phyloP scores from a whole-genome alignment of 2,888 invertebrate species.

The Polia nebulosa region DNA sequence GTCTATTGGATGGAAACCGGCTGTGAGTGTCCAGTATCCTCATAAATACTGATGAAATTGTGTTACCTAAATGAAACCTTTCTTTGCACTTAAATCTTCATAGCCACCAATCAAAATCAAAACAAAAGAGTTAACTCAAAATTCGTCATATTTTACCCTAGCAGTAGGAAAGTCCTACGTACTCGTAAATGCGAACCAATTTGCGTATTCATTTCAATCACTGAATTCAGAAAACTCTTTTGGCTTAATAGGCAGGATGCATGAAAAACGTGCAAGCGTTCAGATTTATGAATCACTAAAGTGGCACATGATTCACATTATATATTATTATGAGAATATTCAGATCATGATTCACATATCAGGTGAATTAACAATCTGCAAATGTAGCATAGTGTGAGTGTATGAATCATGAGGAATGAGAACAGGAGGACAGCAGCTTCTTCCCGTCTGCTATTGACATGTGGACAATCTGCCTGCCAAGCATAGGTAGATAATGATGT shows the following conservation, averaged over 20 bases:
- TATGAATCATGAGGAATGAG: too few relatives aligned
- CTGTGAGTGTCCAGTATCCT: not conserved
- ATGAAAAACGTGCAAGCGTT: not conserved
- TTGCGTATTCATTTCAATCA: conserved; percentile 9
- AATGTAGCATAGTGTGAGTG: not conserved
- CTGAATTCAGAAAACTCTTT: not conserved
- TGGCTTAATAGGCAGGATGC: not conserved
- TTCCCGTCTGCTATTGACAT: not conserved
- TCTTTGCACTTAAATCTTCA: too few relatives aligned
- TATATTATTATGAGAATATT: too few relatives aligned
- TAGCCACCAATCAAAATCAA: not conserved
- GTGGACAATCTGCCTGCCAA: not conserved
- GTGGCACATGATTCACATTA: not conserved
- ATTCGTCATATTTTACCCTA: not conserved
- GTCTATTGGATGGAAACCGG: not conserved
- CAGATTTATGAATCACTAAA: conserved; percentile 2
- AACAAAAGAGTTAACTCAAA: not conserved
- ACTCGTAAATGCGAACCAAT: conserved; percentile 2
- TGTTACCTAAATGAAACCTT: too few relatives aligned
- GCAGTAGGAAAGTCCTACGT: not conserved
- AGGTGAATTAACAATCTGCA: not conserved
- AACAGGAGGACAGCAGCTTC: not conserved
- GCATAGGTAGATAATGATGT: not conserved
- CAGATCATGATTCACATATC: not conserved
- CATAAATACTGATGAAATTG: not conserved